Evolutionary conservation across 2,797 vertebrate species (phyloP), one percentile per base, ranked within the genome.

Genomic region (Pipistrellus kuhlii): DNA sequence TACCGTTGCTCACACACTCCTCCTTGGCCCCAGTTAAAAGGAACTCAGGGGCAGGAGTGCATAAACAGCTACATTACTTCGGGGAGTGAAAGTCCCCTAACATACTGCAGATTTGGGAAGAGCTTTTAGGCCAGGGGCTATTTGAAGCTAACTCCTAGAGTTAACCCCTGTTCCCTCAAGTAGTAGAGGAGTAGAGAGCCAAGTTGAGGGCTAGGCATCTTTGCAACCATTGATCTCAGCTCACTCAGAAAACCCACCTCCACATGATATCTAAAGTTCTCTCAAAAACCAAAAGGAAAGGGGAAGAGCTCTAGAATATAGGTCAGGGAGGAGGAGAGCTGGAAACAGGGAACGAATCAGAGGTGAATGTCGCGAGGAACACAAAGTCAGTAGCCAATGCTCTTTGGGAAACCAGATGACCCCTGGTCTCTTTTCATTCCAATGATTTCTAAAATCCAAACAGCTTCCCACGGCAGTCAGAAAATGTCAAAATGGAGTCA

Each of bases 71-170:
- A 97, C 44, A 77, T 97, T 98, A 97, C 98, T 98, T 98, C 92
- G 93, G 98, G 98, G 98, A 98, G 35, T 80, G 93, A 59, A 98
- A 98, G 96, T 98, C 97, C 98, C 98, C 96, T 97, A 98, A 98
- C 97, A 98, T 98, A 97, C 97, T 98, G 97, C 91, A 97, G 97
- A 97, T 98, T 98, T 97, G 97, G 98, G 97, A 98, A 98, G 97
- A 96, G 80, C 51, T 97, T 98, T 98, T 96, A 97, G 95, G 96
- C 98, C 96, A 0, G 84, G 96, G 97, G 98, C 98, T 98, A 97
- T 95, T 94, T 96, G 90, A 97, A 83, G 95, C 97, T 97, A 97
- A 95, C 96, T 97, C 97, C 93, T 96, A 90, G 81, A 93, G 95
- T 97, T n/a, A n/a, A n/a, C 92, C 97, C 91, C 73, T 91, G 90